Conservation (phyloP, 2,113 vertebrate genomes). For the Steatornis caripensis region DNA sequence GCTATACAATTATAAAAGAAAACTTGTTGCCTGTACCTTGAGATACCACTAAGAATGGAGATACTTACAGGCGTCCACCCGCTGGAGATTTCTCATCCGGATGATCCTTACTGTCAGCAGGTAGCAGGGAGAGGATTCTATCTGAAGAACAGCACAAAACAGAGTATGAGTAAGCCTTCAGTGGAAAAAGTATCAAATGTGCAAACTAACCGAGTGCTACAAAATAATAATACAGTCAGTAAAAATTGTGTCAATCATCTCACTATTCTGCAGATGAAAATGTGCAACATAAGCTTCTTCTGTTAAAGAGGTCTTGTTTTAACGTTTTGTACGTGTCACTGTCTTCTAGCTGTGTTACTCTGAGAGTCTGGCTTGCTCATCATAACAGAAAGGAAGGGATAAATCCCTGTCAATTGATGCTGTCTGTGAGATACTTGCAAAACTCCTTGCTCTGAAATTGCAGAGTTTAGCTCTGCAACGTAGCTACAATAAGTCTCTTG, state of each 20-base stretch:
- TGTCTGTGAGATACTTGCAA: not conserved
- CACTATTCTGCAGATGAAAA: not conserved
- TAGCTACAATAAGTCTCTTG: not conserved
- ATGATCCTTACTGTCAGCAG: constrained; percentile 70
- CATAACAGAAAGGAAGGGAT: not conserved
- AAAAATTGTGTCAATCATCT: not conserved
- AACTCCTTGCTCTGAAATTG: not conserved
- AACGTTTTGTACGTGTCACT: not conserved
- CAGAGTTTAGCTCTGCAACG: not conserved
- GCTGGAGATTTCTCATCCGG: constrained; percentile 70
- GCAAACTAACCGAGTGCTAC: not conserved
- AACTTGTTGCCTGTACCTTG: not conserved
- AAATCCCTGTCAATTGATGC: not conserved
- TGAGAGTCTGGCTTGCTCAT: not conserved
- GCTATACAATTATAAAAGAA: not conserved
- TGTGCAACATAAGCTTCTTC: not conserved
- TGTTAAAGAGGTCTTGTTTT: not conserved
- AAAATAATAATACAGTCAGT: not conserved
- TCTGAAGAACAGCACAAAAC: not conserved
- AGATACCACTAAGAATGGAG: not conserved
- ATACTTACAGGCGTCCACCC: constrained; percentile 68
- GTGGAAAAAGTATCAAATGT: not conserved
- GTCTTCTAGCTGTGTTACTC: not conserved
- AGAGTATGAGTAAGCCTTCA: not conserved
- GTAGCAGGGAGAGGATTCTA: constrained; percentile 65